Conservation (phyloP, 2,113 vertebrate genomes). For the Acinonyx jubatus region DNA sequence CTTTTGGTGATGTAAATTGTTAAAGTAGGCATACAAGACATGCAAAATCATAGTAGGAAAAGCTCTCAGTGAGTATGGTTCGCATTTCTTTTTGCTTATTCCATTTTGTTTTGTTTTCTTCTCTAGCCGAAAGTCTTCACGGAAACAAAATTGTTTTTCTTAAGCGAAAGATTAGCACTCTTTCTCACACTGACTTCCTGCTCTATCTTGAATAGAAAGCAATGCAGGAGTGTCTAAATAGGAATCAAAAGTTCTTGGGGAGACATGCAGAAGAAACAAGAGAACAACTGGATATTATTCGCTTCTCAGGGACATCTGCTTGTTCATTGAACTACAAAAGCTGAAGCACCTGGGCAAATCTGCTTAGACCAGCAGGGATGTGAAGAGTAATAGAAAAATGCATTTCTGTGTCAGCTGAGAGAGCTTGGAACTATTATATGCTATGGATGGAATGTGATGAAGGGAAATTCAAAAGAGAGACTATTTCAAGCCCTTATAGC, state of each 20-base stretch:
- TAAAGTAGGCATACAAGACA: neutral
- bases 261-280: conserved; percentile 47
- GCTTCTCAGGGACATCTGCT: neutral
- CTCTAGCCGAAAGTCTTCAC: conserved; percentile 2
- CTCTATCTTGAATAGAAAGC: neutral
- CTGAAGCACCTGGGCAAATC: neutral
- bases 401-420: neutral
- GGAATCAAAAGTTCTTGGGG: conserved; percentile 13
- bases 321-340: conserved; percentile 41
- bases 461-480: conserved; percentile 44
- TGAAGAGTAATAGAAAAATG: conserved; percentile 52
- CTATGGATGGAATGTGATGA: neutral
- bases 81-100: neutral
- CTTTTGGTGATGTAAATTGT: neutral
- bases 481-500: conserved; percentile 38
- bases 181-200: conserved; percentile 49
- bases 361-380: conserved; percentile 8
- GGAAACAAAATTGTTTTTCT: conserved; percentile 38
- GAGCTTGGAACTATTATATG: neutral
- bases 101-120: conserved; percentile 9
- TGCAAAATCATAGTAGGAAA: neutral
- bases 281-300: conserved; percentile 32
- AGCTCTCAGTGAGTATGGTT: neutral
- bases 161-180: neutral
- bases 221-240: neutral